These are phyloP conservation scores for Coptotermes formosanus DNA, from an alignment of 1,140 invertebrate species.

Conservation along the genomic window DNA sequence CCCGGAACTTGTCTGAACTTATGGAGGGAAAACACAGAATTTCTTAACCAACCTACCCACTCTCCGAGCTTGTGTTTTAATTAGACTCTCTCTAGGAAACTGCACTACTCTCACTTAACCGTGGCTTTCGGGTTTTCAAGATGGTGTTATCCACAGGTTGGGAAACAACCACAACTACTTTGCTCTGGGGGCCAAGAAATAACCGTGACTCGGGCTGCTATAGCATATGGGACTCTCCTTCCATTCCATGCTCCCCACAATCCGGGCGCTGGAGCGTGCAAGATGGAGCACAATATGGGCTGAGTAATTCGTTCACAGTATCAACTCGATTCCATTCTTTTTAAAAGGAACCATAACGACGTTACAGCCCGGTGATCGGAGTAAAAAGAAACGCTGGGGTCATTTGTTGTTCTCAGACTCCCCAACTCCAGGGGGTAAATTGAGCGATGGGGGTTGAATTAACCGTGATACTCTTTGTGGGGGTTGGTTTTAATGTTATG, in stretches of 20 bases:
- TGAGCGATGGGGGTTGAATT: slow-evolving; percentile 14
- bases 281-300: slow-evolving; percentile 17
- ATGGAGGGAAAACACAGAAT: too few species aligned
- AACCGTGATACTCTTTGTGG: slow-evolving; percentile 15
- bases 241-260: not conserved
- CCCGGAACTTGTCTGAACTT: too few species aligned
- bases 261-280: slow-evolving; percentile 8
- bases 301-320: slow-evolving; percentile 18
- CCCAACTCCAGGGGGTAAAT: slow-evolving; percentile 7
- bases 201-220: not conserved
- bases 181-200: not conserved
- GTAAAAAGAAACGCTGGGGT: slow-evolving; percentile 11
- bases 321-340: slow-evolving; percentile 16
- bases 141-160: too few species aligned
- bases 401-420: slow-evolving; percentile 11
- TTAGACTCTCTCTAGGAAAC: too few species aligned
- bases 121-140: too few species aligned
- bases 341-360: slow-evolving; percentile 6
- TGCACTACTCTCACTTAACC: too few species aligned
- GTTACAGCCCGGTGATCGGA: not conserved
- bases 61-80: too few species aligned
- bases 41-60: too few species aligned
- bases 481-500: slow-evolving; percentile 16
- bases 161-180: too few species aligned
- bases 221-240: not conserved